Evolutionary conservation across 92 coral and sea anemone genomes (phyloP), one percentile per base, ranked within the genome.

Genomic region (Porites rus): DNA sequence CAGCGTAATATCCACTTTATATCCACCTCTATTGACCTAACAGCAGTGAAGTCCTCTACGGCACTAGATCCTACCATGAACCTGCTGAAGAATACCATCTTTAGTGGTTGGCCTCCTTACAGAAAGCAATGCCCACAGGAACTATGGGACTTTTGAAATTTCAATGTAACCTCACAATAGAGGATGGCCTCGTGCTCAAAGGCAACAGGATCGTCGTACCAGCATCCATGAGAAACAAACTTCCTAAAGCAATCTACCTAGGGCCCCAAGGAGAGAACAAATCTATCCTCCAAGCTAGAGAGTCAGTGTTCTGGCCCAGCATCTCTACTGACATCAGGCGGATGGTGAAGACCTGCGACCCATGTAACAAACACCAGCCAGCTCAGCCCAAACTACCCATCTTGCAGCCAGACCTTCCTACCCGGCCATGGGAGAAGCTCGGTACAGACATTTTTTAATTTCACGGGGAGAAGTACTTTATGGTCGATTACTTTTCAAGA

Each of bases 341-440:
- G 69, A 20, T 69, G 52, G 74, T 69, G 25, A 69, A 24, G 19
- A 17, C 13, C 53, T 69, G 74, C 51, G 51, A 86, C n/a, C 13
- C 65, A 7, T 90, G 93, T 50, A 90, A 86, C 67, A 79, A 64
- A 52, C 58, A 85, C 74, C 83, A 90, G n/a, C 86, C 87, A 38
- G 78, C 78, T 7, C 87, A 90, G 75, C 68, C 89, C 38, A 69
- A 69, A 69, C 20, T 69, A 13, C 74, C 74, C 59, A 53, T 53
- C 13, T 8, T 53, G 59, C 59, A 90, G 53, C 88, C 87, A 46
- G 88, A 90, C 60, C 24, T 76, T 1, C 93, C 88, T 10, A 63
- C 78, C n/a, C 64, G 80, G 43, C 88, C 91, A 18, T 81, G 85
- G 91, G 80, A 87, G 68, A 90, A 75, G 25, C 84, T 72, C 8